Conservation (phyloP, 1,140 invertebrate genomes). For the Drosophila bocqueti region DNA sequence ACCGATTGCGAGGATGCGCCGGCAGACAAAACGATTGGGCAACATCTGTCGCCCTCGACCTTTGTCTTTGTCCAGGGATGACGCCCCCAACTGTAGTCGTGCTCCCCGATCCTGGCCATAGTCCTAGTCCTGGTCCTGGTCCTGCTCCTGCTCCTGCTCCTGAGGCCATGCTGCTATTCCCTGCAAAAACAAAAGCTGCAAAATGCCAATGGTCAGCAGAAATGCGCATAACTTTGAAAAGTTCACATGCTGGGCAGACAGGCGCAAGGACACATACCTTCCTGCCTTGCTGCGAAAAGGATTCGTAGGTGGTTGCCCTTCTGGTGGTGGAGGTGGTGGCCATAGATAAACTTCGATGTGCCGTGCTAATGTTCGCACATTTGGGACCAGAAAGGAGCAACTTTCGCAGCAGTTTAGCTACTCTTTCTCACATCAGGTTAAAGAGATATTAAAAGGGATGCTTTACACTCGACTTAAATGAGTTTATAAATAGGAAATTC, state of each 20-base stretch:
- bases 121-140: neutral
- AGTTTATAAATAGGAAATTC: neutral
- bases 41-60: conserved; percentile 75
- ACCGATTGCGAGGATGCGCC: conserved; percentile 60
- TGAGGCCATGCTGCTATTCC: conserved; percentile 5
- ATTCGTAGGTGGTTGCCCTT: neutral
- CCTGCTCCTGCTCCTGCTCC: neutral
- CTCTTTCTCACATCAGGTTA: conserved; percentile 16
- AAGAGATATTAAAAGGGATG: conserved; percentile 19
- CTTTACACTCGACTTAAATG: too few species aligned
- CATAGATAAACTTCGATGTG: conserved; percentile 61
- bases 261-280: conserved; percentile 41
- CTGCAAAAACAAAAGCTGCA: conserved; percentile 79
- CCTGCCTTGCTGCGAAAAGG: conserved; percentile 4
- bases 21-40: conserved; percentile 76
- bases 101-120: neutral
- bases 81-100: conserved; percentile 24
- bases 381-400: conserved; percentile 20
- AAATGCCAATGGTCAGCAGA: conserved; percentile 82
- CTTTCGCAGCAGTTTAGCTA: conserved; percentile 25
- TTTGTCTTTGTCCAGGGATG: conserved; percentile 56
- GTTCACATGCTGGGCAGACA: conserved; percentile 69
- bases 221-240: conserved; percentile 80
- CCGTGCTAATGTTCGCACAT: conserved; percentile 76
- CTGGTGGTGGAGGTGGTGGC: conserved; percentile 7